Conservation (phyloP, 2,113 vertebrate genomes). For the Notarius lentiginosus region DNA sequence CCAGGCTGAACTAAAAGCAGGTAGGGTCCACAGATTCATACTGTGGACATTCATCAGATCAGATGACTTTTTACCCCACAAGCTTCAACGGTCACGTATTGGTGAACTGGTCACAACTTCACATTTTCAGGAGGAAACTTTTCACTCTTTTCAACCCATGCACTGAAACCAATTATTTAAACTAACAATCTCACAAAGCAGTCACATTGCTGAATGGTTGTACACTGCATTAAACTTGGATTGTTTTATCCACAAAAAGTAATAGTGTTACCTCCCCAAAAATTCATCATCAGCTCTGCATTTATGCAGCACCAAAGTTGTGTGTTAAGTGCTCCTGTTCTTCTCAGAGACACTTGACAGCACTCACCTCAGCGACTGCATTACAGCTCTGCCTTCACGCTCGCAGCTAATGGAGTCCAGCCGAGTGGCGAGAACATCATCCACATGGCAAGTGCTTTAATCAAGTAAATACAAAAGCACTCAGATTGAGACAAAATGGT, state of each 20-base stretch:
- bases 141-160: background rate
- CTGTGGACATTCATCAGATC: background rate
- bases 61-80: background rate
- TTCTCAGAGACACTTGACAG: background rate
- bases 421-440: background rate
- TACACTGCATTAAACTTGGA: background rate
- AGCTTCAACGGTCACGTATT: background rate
- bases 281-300: background rate
- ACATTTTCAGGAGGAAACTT: background rate
- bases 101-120: background rate
- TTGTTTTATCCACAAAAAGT: background rate
- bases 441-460: background rate
- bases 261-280: background rate
- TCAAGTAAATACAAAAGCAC: background rate
- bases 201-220: background rate
- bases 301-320: background rate
- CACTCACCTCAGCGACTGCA: background rate
- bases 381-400: background rate
- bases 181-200: background rate
- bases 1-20: background rate
- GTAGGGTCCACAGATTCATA: background rate
- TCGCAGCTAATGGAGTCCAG: background rate
- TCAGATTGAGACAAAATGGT: background rate
- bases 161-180: background rate
- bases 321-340: background rate